These are phyloP conservation scores for Elmis aenea DNA, from an alignment of 2,888 invertebrate genomes.

Conservation along the genomic window DNA sequence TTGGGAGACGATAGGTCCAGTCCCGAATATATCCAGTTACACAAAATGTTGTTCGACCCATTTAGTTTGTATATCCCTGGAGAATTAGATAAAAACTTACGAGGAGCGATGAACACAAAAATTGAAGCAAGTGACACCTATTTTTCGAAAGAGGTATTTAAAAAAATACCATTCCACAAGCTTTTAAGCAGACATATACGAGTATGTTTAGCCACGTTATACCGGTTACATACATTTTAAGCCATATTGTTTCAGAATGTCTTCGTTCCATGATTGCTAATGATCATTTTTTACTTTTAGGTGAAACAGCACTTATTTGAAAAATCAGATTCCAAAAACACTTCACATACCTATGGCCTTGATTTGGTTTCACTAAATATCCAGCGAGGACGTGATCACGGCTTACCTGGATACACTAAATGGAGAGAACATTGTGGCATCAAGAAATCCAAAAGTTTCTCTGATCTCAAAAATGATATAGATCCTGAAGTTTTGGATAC, in stretches of 20 bases:
- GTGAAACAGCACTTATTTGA: slow-evolving; percentile 67
- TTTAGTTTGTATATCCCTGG: slow-evolving; percentile 60
- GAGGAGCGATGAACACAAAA: slow-evolving; percentile 62
- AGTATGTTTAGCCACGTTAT: too few species aligned
- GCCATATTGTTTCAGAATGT: too few species aligned
- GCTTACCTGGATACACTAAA: slow-evolving; percentile 69
- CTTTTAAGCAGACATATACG: not conserved
- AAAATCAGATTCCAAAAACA: slow-evolving; percentile 35
- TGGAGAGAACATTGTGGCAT: slow-evolving; percentile 77
- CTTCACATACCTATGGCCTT: slow-evolving; percentile 56
- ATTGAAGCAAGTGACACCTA: slow-evolving; percentile 59
- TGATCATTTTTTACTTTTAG: slow-evolving; percentile 44
- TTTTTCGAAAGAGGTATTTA: slow-evolving; percentile 56
- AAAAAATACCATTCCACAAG: not conserved
- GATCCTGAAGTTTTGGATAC: slow-evolving; percentile 59
- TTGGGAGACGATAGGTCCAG: slow-evolving; percentile 50
- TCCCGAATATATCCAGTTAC: slow-evolving; percentile 63
- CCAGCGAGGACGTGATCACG: slow-evolving; percentile 85
- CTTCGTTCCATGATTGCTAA: too few species aligned
- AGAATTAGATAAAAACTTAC: slow-evolving; percentile 60
- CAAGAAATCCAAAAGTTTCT: slow-evolving; percentile 55
- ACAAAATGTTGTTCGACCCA: slow-evolving; percentile 77
- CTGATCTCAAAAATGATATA: slow-evolving; percentile 59
- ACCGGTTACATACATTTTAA: too few species aligned
- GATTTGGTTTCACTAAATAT: slow-evolving; percentile 85